These are phyloP conservation scores for Platycercus adscitus DNA, from an alignment of 2,113 vertebrate species.

Conservation along the genomic window DNA sequence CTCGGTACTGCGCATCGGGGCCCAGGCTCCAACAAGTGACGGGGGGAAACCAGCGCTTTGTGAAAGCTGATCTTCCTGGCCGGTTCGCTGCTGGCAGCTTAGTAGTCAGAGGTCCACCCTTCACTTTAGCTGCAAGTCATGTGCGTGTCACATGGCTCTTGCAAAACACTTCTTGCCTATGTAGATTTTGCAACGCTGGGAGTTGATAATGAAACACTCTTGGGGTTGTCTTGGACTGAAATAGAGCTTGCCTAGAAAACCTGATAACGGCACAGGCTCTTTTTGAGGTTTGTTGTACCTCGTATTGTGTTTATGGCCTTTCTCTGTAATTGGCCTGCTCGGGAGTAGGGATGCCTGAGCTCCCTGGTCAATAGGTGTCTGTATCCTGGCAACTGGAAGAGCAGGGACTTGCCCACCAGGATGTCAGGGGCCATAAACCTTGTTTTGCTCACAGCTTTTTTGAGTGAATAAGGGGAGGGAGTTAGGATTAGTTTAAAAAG, in stretches of 20 bases:
- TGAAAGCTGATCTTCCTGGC: background rate
- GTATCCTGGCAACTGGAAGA: background rate
- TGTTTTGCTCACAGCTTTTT: background rate
- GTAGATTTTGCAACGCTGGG: slow-evolving; percentile 77
- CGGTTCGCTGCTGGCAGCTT: background rate
- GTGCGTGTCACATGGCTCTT: slow-evolving; percentile 92
- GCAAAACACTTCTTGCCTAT: slow-evolving; percentile 77
- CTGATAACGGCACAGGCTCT: background rate
- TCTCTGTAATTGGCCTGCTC: background rate
- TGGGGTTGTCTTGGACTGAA: background rate
- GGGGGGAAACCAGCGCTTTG: background rate
- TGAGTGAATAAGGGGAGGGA: background rate
- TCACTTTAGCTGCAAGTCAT: slow-evolving; percentile 82
- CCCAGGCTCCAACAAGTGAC: background rate
- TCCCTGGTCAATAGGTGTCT: background rate
- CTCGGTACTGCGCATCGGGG: background rate
- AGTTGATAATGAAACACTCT: slow-evolving; percentile 46
- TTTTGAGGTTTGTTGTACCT: background rate
- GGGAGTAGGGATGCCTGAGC: background rate
- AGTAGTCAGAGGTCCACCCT: slow-evolving; percentile 56
- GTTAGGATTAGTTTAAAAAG: background rate
- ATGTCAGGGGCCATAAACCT: background rate
- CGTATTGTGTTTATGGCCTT: rapidly evolving
- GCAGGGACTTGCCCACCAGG: background rate
- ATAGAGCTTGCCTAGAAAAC: background rate